Percentiles rank a stretch among this genome's conserved stretches.
These are phyloP conservation scores for Alitta virens DNA, from an alignment of 2,888 invertebrate genomes.

Conservation along the genomic window DNA sequence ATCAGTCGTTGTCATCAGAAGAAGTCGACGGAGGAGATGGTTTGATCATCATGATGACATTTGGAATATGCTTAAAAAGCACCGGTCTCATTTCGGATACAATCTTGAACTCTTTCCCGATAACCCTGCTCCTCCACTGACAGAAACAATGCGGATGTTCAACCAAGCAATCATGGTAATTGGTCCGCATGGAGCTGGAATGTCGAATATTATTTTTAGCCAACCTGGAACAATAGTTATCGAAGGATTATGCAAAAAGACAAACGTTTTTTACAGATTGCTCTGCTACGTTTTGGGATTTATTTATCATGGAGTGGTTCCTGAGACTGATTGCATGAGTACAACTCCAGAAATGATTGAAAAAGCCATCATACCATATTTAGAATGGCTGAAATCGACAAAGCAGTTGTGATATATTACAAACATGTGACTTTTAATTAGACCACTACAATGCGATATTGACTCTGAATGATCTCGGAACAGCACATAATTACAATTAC, in stretches of 20 bases:
- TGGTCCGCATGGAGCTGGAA: conserved; percentile 17
- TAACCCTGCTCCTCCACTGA: conserved; percentile 13
- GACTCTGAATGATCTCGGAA: no score
- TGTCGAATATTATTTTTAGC: conserved; percentile 15
- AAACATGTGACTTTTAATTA: no score
- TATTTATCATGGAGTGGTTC: conserved; percentile 9
- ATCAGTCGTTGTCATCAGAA: conserved; percentile 11
- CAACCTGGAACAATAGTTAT: conserved; percentile 17
- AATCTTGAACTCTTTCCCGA: conserved; percentile 15
- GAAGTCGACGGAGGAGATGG: conserved; percentile 6
- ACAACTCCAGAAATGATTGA: no score
- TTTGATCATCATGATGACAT: conserved; percentile 13
- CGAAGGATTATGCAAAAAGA: conserved; percentile 11
- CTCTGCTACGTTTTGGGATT: conserved; percentile 5
- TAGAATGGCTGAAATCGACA: no score
- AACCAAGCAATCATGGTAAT: conserved; percentile 10
- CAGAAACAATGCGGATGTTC: conserved; percentile 3
- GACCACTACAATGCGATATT: no score
- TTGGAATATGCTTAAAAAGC: not conserved
- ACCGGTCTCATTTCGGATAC: not conserved
- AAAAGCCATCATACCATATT: no score
- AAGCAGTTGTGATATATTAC: no score
- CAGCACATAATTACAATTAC: no score
- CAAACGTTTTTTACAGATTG: conserved; percentile 9
- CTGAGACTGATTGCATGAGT: no score